These are phyloP conservation scores for Phoeniculus purpureus DNA, from an alignment of 2,797 vertebrate species.

Conservation along the genomic window DNA sequence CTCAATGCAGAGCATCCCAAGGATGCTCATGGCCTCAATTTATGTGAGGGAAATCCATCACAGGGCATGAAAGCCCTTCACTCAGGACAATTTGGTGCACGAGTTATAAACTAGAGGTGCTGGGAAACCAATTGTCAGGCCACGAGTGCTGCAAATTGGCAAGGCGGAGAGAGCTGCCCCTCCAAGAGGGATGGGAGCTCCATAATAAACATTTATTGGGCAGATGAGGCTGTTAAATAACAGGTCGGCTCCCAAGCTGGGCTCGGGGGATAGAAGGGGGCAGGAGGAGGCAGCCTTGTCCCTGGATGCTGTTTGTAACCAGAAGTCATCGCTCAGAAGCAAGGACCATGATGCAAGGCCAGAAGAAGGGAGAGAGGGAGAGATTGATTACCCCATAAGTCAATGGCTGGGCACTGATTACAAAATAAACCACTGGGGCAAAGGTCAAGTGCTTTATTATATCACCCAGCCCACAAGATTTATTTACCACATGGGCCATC, in stretches of 20 bases:
- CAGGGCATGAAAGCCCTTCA: constrained; percentile 32
- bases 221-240: neutral
- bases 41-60: constrained; percentile 52
- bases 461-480: constrained; percentile 35
- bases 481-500: constrained; percentile 25
- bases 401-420: constrained; percentile 11
- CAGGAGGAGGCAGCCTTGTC: neutral
- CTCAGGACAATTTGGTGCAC: constrained; percentile 36
- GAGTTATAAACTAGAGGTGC: neutral
- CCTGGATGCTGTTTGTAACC: neutral
- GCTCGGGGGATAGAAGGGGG: neutral
- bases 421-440: constrained; percentile 49
- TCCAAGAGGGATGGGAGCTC: neutral
- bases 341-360: constrained; percentile 30
- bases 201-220: neutral
- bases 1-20: neutral
- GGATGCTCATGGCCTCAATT: constrained; percentile 15
- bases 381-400: constrained; percentile 54
- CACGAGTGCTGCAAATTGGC: neutral
- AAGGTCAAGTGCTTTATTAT: constrained; percentile 38
- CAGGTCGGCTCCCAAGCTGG: fast-evolving
- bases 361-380: neutral
- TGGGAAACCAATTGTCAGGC: neutral
- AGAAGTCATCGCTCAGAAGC: constrained; percentile 45
- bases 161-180: neutral